Conservation (phyloP, 2,888 invertebrate genomes). For the Dione juno region DNA sequence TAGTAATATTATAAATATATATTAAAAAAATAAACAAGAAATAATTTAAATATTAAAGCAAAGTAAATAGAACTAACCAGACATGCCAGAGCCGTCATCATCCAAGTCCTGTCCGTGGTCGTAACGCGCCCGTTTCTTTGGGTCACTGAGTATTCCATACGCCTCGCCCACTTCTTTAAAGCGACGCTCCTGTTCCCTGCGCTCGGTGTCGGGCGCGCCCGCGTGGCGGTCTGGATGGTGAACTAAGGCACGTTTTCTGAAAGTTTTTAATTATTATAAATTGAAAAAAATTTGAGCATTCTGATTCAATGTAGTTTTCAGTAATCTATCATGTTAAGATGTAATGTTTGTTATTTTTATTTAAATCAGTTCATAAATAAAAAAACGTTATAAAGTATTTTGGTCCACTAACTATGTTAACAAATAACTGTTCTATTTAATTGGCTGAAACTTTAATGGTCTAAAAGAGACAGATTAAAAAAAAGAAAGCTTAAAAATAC, state of each 20-base stretch:
- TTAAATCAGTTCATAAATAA: no score
- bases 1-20: no score
- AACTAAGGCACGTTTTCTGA: conserved; percentile 91
- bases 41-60: neutral
- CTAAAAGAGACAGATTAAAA: no score
- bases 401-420: no score
- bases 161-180: conserved; percentile 99
- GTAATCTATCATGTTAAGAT: no score
- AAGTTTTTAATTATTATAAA: neutral
- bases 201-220: conserved; percentile 91
- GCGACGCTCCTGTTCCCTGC: conserved; percentile 95
- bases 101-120: conserved; percentile 96
- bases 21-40: neutral
- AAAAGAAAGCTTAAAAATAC: no score
- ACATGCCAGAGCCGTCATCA: conserved; percentile 84
- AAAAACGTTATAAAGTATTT: no score
- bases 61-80: conserved; percentile 58
- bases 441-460: no score
- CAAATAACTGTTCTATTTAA: no score
- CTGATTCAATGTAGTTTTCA: no score
- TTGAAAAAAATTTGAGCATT: no score
- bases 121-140: conserved; percentile 94
- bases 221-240: conserved; percentile 98
- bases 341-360: no score
- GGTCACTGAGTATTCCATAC: conserved; percentile 94